Percentiles rank a stretch among this genome's conserved stretches.
Conservation (phyloP, 2,113 vertebrate genomes). For the Fulmarus glacialis region DNA sequence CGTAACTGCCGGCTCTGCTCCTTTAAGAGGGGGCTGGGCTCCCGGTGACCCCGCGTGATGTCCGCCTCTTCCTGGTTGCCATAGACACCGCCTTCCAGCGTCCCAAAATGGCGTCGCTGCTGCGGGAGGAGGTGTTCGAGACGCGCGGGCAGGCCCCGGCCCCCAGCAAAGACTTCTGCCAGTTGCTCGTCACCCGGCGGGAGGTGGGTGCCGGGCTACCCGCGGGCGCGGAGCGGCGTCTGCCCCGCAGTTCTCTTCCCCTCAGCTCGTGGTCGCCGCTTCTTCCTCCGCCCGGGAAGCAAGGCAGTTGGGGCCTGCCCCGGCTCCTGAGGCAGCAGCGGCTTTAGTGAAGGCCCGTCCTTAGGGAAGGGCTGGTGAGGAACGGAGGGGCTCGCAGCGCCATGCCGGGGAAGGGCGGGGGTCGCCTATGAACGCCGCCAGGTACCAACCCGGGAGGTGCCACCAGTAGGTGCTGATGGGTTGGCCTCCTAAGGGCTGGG, state of each 20-base stretch:
- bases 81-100: constrained; percentile 65
- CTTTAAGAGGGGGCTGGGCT: constrained; percentile 68
- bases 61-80: constrained; percentile 70
- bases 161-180: constrained; percentile 75
- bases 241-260: too few species aligned
- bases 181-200: constrained; percentile 68
- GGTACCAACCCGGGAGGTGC: not conserved
- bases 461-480: not conserved
- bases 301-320: not conserved
- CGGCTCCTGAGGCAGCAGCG: not conserved
- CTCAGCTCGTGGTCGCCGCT: accelerated
- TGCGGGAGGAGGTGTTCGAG: constrained; percentile 63
- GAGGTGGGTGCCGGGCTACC: constrained; percentile 68
- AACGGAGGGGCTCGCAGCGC: too few species aligned
- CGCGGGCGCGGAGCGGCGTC: too few species aligned
- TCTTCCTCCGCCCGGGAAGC: too few species aligned
- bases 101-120: constrained; percentile 86
- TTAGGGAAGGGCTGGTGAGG: not conserved
- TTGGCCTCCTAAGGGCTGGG: not conserved
- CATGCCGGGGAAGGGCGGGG: not conserved
- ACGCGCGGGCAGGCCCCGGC: constrained; percentile 63
- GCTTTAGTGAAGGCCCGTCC: not conserved
- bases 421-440: accelerated
- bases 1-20: not conserved
- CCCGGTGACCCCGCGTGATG: constrained; percentile 53